phyloP scores from a whole-genome alignment of 2,797 vertebrate genomes.

The Monodelphis domestica region DNA sequence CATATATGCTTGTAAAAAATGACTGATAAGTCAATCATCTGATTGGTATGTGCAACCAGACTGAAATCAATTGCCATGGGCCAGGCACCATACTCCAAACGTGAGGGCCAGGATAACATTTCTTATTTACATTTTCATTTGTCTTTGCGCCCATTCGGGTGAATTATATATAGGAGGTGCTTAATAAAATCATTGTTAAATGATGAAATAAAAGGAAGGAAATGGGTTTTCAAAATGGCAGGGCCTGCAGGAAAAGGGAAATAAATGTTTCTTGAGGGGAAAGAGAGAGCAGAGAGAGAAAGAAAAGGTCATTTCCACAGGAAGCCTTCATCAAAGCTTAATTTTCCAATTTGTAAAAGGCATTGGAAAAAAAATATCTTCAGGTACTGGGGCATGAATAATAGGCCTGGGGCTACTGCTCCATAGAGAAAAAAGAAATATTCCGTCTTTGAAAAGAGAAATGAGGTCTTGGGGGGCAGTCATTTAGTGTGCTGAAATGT shows the following conservation, averaged over 20 bases:
- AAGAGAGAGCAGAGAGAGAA: not conserved
- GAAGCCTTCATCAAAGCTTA: not conserved
- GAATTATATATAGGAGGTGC: not conserved
- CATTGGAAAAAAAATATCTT: not conserved
- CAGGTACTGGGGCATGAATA: not conserved
- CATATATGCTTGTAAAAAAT: not conserved
- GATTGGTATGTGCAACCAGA: not conserved
- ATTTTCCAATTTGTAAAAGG: not conserved
- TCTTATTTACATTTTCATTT: not conserved
- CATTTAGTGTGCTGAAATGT: not conserved
- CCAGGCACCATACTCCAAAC: not conserved
- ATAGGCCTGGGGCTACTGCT: not conserved
- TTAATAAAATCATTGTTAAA: not conserved
- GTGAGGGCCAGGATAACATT: not conserved
- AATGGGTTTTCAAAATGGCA: not conserved
- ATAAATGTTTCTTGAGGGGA: rapidly evolving
- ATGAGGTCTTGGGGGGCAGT: not conserved
- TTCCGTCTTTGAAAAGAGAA: not conserved
- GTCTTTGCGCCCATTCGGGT: not conserved
- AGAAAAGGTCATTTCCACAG: not conserved
- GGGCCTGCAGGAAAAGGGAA: rapidly evolving
- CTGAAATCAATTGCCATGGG: not conserved
- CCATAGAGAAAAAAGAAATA: not conserved
- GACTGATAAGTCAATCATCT: not conserved
- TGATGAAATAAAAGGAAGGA: not conserved